Base-by-base conservation (phyloP, 2,113 vertebrate species). In the Zosterops lateralis region DNA sequence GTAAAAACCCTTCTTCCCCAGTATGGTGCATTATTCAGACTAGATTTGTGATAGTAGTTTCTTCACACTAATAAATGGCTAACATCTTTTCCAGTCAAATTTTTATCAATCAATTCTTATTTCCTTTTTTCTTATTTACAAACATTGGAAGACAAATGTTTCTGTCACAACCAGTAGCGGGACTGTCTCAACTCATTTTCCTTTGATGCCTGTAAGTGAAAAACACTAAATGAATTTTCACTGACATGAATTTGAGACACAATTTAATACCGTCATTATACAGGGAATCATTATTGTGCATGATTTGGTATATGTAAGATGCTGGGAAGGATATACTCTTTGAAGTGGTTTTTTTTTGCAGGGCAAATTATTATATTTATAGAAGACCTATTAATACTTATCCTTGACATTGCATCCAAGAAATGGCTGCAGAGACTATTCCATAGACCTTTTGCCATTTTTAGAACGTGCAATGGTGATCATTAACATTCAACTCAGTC, bases 341-440 rank as follows among this genome's bases (percentile, higher is more conserved):
- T 62, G 56, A 89, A 56, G 72, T 84, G 51, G 4, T 79, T 94
- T 48, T 89, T 89, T 54, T 57, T n/a, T 92, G 50, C 78, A 75
- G 61, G 51, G 64, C 18, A 95, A 92, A 42, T 44, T 19, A 47
- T 95, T 95, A 25, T 82, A 87, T 92, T 96, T 97, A 84, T 88
- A 90, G 80, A 80, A 89, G 90, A 89, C 62, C 78, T 92, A 86
- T 95, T 97, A 95, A 95, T 94, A 93, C 96, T 90, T 96, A 80
- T 87, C 50, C 81, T 91, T 93, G 89, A 61, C 42, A 47, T 73
- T 72, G 58, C 83, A 95, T 94, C 70, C 87, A 75, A 95, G 81
- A 66, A 83, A 72, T 70, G 86, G 45, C 66, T 62, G 62, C 25
- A 58, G 44, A 90, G 68, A 77, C 95, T 91, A 64, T 96, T 96